Evolutionary conservation across 2,888 invertebrate genomes (phyloP), one percentile per base, ranked within the genome.

Genomic region (Thereva unica): DNA sequence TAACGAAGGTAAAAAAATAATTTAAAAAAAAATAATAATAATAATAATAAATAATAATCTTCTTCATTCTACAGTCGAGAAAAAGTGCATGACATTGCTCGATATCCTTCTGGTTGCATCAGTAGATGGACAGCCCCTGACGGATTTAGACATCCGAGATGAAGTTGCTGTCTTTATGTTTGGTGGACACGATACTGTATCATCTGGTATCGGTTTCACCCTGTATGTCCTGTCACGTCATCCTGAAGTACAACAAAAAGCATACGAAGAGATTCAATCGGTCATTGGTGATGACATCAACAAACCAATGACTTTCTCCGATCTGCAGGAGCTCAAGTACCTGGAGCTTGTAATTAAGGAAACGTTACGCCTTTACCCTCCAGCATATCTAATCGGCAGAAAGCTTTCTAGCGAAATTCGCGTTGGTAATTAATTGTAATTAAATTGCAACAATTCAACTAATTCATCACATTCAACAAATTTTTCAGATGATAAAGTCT

Each of bases 111-210:
- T 90, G 7, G 80, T 87, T 66, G 80, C 85, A 3, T 85, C 82
- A 68, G 78, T 84, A 3, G 83, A 85, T 65, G 87, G 85, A 0
- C 74, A 82, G 66, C 83, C 82, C 4, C 78, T 90, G 59, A 81
- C 83, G 0, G 83, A 86, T 67, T 79, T 84, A 7, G 84, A 85
- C 68, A 84, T 90, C 5, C 81, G 86, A 64, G 87, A 88, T 75
- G 87, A 90, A 81, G 87, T 89, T 0, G 86, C 89, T 69, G 89
- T 89, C 0, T 89, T 89, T 71, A 86, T 89, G 85, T 89, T 89
- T 76, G 89, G 85, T 68, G 80, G 80, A 1, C 78, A 79, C 23
- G 79, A 80, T 40, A 80, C 80, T 6, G 78, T 79, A 8, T 73
- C 78, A 0, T 75, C 75, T 9, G 78, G 74, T 0, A 71, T 78